Base-by-base conservation (phyloP, 2,113 vertebrate species). In the Eubucco bourcierii region DNA sequence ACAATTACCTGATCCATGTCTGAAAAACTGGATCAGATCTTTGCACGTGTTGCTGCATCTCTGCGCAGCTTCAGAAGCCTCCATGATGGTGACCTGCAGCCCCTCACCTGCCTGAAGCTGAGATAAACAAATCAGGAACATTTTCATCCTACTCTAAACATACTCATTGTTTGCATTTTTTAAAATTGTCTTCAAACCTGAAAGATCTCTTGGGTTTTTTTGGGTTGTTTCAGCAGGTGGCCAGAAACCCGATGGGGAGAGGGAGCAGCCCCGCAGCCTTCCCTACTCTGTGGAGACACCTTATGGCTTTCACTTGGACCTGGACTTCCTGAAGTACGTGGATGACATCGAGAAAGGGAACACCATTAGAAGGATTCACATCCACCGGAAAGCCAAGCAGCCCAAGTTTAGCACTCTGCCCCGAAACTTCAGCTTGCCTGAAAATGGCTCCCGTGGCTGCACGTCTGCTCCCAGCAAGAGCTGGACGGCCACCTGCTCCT, bases 271-370 rank as follows among this genome's bases (percentile, higher is more conserved):
- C 50, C 98, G 98, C 96, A 98, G 98, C 95, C 97, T 99, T 61
- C 98, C 99, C 25, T 99, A 99, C 96, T 99, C 99, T 6, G 98
- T 99, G 94, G 99, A 99, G 97, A 99, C 99, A 0, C 99, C 99
- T 0, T 99, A 99, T 9, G 99, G 99, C 89, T 99, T 99, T 94
- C 99, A 99, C 93, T 80, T 99, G 92, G 99, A 99, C 95, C 97
- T 99, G 88, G 99, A 99, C 96, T 99, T 99, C 97, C 98, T 99
- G 68, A 99, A 99, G 88, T 99, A 99, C 27, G 99, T 99, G 71
- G 99, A 99, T 4, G 99, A 99, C 96, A 99, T 99, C 8, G 99
- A 99, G 97, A 99, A 99, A 95, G 99, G 99, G 47, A 98, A 99
- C 95, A 99, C 99, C 90, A 99, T 99, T 97, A 98, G 98, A 91